A percentile compares a stretch with the other conserved stretches of the same genome.
Evolutionary conservation across 2,113 vertebrate genomes (phyloP).

Genomic region (Myotis yumanensis): DNA sequence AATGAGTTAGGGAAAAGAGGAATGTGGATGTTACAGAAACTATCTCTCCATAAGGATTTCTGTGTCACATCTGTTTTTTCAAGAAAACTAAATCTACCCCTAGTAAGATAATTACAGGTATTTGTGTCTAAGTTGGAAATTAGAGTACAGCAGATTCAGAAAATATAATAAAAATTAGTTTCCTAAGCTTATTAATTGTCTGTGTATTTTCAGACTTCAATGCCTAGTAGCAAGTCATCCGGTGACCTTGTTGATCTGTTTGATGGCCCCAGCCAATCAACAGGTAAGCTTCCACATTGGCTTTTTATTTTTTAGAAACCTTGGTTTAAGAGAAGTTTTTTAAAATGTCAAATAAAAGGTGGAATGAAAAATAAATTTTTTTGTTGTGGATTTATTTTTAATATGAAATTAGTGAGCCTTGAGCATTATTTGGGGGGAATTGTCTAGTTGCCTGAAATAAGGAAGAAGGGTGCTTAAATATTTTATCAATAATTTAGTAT

Average conservation of each 20-base stretch:
- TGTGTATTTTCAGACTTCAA: conserved; percentile 81
- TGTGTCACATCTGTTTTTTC: background rate
- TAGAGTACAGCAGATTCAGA: background rate
- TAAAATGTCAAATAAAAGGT: background rate
- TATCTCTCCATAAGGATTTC: background rate
- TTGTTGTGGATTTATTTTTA: conserved; percentile 30
- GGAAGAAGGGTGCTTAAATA: background rate
- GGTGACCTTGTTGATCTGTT: conserved; percentile 91
- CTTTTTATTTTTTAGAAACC: background rate
- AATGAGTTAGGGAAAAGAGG: background rate
- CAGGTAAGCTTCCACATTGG: conserved; percentile 82
- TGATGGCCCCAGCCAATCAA: conserved; percentile 86
- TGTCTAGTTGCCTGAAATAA: background rate
- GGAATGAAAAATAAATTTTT: background rate
- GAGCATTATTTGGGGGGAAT: background rate
- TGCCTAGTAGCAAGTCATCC: conserved; percentile 86
- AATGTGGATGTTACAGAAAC: background rate
- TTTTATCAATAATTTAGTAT: background rate
- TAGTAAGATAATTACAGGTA: conserved; percentile 31
- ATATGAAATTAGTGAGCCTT: conserved; percentile 14
- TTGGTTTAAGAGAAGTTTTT: background rate
- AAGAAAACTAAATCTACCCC: background rate
- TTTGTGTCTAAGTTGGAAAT: conserved; percentile 14
- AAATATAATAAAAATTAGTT: background rate
- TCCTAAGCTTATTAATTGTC: conserved; percentile 49